Base-by-base conservation (phyloP, 2,113 vertebrate genomes). In the Ranitomeya imitator region DNA sequence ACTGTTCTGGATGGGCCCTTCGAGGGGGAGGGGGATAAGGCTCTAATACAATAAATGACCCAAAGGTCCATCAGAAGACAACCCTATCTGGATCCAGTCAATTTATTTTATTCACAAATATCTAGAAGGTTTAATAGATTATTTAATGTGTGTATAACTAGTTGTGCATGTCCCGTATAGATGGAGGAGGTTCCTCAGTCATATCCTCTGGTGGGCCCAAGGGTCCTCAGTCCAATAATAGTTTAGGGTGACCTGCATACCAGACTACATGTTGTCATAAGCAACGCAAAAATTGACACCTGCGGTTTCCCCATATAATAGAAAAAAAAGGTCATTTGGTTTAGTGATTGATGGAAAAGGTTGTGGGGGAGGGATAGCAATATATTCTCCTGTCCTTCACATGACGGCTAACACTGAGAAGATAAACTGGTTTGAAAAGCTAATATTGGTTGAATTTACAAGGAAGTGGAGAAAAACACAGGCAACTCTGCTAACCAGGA, bases 361-460 rank as follows among this genome's bases (percentile, higher is more conserved):
- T 11, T 7, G 77, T n/a, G 51, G 52, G 76, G 52, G 21, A 55
- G n/a, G 52, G 52, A 12, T 0, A n/a, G 31, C 6, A n/a, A 54
- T n/a, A 11, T 52, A 77, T 51, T 79, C 77, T 57, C 2, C 18
- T 76, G 73, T 11, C 37, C 37, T 73, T 73, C 26, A 73, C 69
- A 37, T 37, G 65, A 69, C 6, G 18, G 69, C 9, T 1, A 6
- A 71, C 4, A 7, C 23, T 26, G 7, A 12, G 73, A 52, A 2
- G 73, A 11, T 76, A 76, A 52, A 76, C 73, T 76, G 73, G 73
- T 76, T 76, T 76, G 15, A 51, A 74, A 74, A 74, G 31, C 31
- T 74, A 74, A 74, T 74, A 74, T 45, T 74, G 71, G 71, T 8
- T 31, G 7, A 76, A 51, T 4, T 45, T 76, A 19, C 71, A 9